Conservation (phyloP, 2,888 invertebrate genomes). For the Latrodectus hesperus region DNA sequence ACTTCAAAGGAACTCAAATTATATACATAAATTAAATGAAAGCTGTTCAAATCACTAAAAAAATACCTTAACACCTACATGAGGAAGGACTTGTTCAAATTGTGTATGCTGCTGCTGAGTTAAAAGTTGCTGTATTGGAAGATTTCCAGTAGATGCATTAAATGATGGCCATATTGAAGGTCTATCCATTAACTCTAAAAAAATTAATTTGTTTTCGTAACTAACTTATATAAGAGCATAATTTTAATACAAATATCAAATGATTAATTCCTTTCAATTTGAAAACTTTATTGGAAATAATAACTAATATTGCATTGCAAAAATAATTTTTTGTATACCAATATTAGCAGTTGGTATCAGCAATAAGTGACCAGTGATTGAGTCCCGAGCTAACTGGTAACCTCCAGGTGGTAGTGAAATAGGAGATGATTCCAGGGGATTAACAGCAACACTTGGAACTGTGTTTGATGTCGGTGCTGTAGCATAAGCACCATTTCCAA, state of each 20-base stretch:
- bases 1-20: no score
- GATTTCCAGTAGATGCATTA: slow-evolving; percentile 42
- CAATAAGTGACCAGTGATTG: slow-evolving; percentile 81
- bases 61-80: slow-evolving; percentile 29
- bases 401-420: slow-evolving; percentile 80
- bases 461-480: slow-evolving; percentile 51
- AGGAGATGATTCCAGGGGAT: slow-evolving; percentile 68
- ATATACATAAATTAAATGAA: no score
- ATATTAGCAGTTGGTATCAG: slow-evolving; percentile 67
- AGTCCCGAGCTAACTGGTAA: slow-evolving; percentile 89
- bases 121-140: slow-evolving; percentile 64
- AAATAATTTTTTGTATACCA: slow-evolving; percentile 34
- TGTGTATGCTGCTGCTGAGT: slow-evolving; percentile 66
- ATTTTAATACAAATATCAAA: no score
- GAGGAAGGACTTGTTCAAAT: slow-evolving; percentile 66
- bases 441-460: slow-evolving; percentile 56
- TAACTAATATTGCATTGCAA: no score
- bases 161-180: slow-evolving; percentile 61
- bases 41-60: no score
- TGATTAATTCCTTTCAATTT: no score
- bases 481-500: slow-evolving; percentile 62
- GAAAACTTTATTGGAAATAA: no score
- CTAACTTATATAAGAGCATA: not conserved
- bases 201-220: not conserved
- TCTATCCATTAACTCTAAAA: slow-evolving; percentile 64